These are phyloP conservation scores for Zaprionus nigranus DNA, from an alignment of 1,140 invertebrate genomes.

Conservation along the genomic window DNA sequence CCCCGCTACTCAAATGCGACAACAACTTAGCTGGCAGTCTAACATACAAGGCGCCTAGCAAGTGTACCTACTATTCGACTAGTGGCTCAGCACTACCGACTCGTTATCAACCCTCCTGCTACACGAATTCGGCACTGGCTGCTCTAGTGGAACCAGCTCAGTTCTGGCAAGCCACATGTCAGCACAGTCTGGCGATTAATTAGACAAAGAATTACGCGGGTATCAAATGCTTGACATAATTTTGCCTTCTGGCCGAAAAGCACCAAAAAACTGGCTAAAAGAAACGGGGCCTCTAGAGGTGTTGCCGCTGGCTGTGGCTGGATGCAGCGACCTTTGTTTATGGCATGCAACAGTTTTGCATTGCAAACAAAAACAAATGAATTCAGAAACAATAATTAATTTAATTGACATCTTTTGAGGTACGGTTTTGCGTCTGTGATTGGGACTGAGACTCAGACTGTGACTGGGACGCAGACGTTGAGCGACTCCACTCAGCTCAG, in stretches of 20 bases:
- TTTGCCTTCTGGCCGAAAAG: constrained; percentile 58
- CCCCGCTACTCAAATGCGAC: constrained; percentile 28
- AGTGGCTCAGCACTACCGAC: background rate
- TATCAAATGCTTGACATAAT: constrained; percentile 80
- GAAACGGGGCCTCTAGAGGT: constrained; percentile 46
- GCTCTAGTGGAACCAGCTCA: constrained; percentile 63
- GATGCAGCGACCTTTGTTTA: constrained; percentile 59
- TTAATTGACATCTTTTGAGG: constrained; percentile 83
- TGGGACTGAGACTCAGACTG: constrained; percentile 35
- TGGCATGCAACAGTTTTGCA: constrained; percentile 79
- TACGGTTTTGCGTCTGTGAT: constrained; percentile 52
- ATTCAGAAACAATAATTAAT: constrained; percentile 81
- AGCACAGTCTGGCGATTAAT: constrained; percentile 72
- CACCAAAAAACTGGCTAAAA: constrained; percentile 51
- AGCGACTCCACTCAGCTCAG: background rate
- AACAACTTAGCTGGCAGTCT: background rate
- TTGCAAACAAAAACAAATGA: constrained; percentile 55
- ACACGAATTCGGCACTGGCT: constrained; percentile 36
- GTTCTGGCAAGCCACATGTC: constrained; percentile 64
- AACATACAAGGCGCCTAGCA: background rate
- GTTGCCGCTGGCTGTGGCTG: constrained; percentile 44
- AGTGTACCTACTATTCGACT: constrained; percentile 16
- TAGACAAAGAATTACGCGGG: constrained; percentile 79
- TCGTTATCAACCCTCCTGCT: constrained; percentile 68
- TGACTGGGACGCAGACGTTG: constrained; percentile 36